phyloP scores from a whole-genome alignment of 2,797 vertebrate species.

The Sebastes variabilis region DNA sequence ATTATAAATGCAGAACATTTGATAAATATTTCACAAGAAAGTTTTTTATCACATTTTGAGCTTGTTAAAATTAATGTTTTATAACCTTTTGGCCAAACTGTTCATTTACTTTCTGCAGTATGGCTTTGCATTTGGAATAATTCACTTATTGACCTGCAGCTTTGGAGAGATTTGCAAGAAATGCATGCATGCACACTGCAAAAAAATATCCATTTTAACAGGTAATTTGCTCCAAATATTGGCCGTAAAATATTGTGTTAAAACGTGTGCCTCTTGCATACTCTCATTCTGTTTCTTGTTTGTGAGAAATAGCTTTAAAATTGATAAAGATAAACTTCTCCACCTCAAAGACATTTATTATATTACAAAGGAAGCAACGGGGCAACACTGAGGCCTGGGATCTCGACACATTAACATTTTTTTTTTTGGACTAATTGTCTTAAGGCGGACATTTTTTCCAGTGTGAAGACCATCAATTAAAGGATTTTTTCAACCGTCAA shows the following conservation, averaged over 20 bases:
- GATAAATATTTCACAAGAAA: not conserved
- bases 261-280: not conserved
- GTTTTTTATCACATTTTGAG: not conserved
- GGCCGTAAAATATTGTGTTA: not conserved
- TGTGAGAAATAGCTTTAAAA: not conserved
- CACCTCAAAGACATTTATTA: not conserved
- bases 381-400: not conserved
- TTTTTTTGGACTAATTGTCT: too few relatives aligned
- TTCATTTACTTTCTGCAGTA: not conserved
- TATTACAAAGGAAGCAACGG: not conserved
- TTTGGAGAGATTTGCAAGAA: not conserved
- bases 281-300: not conserved
- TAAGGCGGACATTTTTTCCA: constrained; percentile 8
- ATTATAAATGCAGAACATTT: not conserved
- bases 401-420: not conserved
- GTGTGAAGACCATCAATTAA: constrained; percentile 23
- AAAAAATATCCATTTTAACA: not conserved
- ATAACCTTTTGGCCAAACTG: not conserved
- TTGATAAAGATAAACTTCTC: not conserved
- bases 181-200: not conserved
- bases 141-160: not conserved
- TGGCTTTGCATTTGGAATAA: not conserved
- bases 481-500: not conserved
- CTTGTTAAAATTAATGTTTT: not conserved
- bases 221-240: not conserved